Evolutionary conservation across 64 coral and sea anemone genomes (phyloP).

Genomic region (Trachythela sp.): DNA sequence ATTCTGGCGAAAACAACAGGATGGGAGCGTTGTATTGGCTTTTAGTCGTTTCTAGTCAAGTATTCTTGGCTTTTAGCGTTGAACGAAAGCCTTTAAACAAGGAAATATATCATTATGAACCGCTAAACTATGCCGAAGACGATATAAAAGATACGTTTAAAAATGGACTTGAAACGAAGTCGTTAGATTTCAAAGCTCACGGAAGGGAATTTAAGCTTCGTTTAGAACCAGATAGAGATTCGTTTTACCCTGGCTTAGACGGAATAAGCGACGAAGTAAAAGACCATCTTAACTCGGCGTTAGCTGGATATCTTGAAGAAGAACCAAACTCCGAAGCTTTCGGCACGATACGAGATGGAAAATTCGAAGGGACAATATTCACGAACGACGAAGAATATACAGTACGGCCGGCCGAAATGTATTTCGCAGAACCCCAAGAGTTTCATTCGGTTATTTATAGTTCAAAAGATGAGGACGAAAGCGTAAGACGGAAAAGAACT

Average conservation of each 20-base stretch:
- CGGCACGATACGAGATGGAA: background rate
- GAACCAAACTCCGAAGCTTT: background rate
- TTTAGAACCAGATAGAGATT: background rate
- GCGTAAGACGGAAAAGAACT: background rate
- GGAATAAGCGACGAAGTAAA: background rate
- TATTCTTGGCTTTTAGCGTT: background rate
- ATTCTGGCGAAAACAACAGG: background rate
- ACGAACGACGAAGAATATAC: slow-evolving; percentile 9
- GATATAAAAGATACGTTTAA: background rate
- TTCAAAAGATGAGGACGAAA: background rate
- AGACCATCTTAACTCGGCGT: background rate
- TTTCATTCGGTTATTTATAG: slow-evolving; percentile 19
- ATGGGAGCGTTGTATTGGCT: background rate
- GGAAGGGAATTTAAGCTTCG: background rate
- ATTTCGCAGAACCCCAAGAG: background rate
- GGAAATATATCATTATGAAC: background rate
- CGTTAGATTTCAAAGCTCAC: background rate
- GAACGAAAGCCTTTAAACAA: background rate
- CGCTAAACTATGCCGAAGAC: background rate
- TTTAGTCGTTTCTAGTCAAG: background rate
- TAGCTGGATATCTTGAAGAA: background rate
- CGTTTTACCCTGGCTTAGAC: background rate
- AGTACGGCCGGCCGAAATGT: background rate
- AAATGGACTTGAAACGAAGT: background rate
- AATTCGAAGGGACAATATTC: slow-evolving; percentile 1